Evolutionary conservation across 2,113 vertebrate genomes (phyloP).

Genomic region (Syrrhaptes paradoxus): DNA sequence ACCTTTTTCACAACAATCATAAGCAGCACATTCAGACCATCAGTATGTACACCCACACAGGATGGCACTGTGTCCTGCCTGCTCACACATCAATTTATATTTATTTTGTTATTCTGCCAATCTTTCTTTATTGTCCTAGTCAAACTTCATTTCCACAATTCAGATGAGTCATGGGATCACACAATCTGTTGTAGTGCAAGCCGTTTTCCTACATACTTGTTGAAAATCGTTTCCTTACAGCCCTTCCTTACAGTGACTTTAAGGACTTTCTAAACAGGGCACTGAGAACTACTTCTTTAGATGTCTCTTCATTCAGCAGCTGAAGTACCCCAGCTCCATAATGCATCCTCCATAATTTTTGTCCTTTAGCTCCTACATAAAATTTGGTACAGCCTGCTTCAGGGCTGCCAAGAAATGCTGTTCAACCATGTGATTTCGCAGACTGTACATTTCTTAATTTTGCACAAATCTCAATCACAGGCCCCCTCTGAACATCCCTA

Average conservation of each 20-base stretch:
- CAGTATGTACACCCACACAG: neutral
- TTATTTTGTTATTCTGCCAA: constrained; percentile 23
- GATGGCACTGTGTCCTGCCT: neutral
- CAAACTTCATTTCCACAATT: neutral
- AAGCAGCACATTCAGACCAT: neutral
- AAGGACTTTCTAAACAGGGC: neutral
- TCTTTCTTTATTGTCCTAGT: neutral
- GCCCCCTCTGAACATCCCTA: neutral
- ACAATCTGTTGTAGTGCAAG: neutral
- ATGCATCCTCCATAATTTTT: neutral
- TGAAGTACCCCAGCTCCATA: neutral
- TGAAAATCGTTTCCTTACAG: neutral
- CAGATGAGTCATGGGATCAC: constrained; percentile 15
- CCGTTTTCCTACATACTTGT: neutral
- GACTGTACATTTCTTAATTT: neutral
- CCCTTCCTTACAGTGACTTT: neutral
- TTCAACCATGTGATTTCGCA: neutral
- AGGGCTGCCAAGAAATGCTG: neutral
- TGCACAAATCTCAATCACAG: neutral
- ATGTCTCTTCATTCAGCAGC: neutral
- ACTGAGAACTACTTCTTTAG: neutral
- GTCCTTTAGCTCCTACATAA: neutral
- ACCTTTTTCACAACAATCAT: neutral
- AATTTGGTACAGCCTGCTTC: neutral
- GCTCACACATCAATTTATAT: neutral